A percentile compares a stretch with the other conserved stretches of the same genome.
These are phyloP conservation scores for Phymatocera aterrima DNA, from an alignment of 2,888 invertebrate genomes.

Conservation along the genomic window DNA sequence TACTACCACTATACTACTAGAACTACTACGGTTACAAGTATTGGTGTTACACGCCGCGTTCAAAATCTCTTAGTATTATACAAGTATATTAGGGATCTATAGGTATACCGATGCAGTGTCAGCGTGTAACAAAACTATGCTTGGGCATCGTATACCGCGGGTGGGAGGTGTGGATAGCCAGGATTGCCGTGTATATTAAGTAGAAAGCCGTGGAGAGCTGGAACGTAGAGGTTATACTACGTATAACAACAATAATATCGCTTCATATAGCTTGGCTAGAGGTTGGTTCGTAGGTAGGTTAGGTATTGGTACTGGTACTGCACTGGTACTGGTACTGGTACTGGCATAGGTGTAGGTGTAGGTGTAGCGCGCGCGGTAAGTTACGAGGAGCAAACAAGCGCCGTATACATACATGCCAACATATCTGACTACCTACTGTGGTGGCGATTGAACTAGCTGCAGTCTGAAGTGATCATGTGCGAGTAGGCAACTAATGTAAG, in stretches of 20 bases:
- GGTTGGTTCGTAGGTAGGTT: neutral
- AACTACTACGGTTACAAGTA: neutral
- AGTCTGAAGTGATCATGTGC: too few relatives aligned
- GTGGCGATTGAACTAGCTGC: neutral
- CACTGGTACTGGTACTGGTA: neutral
- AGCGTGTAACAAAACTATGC: too few relatives aligned
- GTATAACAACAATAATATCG: slow-evolving; percentile 53
- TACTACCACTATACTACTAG: neutral
- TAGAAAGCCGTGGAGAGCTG: slow-evolving; percentile 53
- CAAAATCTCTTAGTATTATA: too few relatives aligned
- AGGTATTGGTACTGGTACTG: too few relatives aligned
- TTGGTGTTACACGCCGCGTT: too few relatives aligned
- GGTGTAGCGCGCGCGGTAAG: neutral
- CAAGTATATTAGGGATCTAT: too few relatives aligned
- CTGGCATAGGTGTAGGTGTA: neutral
- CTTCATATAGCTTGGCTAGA: neutral
- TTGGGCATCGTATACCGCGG: neutral
- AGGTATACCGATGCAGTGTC: too few relatives aligned
- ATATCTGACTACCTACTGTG: neutral
- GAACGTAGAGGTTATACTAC: neutral
- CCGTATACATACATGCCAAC: neutral
- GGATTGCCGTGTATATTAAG: slow-evolving; percentile 49
- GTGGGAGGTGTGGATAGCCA: slow-evolving; percentile 46
- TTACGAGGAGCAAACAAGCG: slow-evolving; percentile 37
- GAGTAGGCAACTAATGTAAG: too few relatives aligned